These are phyloP conservation scores for Bergia sp. DNA, from an alignment of 92 coral and sea anemone genomes.

Conservation along the genomic window DNA sequence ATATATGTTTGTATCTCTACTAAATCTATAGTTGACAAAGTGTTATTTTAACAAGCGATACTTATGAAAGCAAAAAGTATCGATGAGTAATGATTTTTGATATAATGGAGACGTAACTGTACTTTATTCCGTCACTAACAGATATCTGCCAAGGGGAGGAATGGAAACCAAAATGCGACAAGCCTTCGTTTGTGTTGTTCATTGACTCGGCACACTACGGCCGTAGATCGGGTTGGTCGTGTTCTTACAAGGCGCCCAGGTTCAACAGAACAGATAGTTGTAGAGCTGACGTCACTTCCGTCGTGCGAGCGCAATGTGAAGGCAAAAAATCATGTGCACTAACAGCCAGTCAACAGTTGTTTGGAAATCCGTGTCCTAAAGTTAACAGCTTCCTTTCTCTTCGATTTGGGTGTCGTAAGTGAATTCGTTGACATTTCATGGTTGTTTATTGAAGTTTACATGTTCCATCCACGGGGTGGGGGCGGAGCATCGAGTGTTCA, in stretches of 20 bases:
- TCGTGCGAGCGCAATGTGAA: slow-evolving; percentile 15
- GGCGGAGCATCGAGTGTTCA: too few relatives aligned
- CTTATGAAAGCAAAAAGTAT: too few relatives aligned
- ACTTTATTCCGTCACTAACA: not conserved
- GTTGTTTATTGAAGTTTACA: too few relatives aligned
- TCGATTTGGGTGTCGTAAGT: slow-evolving; percentile 22
- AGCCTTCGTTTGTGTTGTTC: slow-evolving; percentile 34
- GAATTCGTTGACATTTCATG: not conserved
- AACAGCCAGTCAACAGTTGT: slow-evolving; percentile 1
- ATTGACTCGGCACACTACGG: slow-evolving; percentile 27
- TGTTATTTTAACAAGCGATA: too few relatives aligned
- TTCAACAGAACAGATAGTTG: slow-evolving; percentile 14
- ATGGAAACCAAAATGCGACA: not conserved
- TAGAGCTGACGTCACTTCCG: slow-evolving; percentile 15
- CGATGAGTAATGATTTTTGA: too few relatives aligned
- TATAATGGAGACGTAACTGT: too few relatives aligned
- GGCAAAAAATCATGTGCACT: slow-evolving; percentile 13
- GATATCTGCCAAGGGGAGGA: slow-evolving; percentile 25
- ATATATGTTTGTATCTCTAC: too few relatives aligned
- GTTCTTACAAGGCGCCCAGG: not conserved
- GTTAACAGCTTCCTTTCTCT: slow-evolving; percentile 20
- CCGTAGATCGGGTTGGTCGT: slow-evolving; percentile 10
- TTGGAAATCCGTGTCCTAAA: slow-evolving; percentile 32
- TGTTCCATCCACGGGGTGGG: too few relatives aligned
- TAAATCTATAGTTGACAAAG: too few relatives aligned